Evolutionary conservation across 2,888 invertebrate species (phyloP).

Genomic region (Odontocerum albicorne): DNA sequence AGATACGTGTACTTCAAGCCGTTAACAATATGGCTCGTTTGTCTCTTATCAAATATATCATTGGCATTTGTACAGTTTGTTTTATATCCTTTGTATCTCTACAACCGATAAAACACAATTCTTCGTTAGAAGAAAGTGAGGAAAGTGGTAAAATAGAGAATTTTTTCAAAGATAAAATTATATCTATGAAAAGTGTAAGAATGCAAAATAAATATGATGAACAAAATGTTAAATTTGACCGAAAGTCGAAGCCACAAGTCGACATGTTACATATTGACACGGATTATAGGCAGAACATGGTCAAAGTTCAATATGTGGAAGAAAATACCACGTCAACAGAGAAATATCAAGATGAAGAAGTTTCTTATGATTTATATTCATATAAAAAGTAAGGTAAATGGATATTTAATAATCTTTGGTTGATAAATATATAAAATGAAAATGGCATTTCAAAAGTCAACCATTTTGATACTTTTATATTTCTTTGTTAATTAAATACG

Average conservation of each 20-base stretch:
- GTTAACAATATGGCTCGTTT: neutral
- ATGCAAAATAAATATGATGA: slow-evolving; percentile 21
- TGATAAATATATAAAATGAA: too few species aligned
- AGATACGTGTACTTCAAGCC: too few species aligned
- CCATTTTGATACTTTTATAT: too few species aligned
- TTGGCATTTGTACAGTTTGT: neutral
- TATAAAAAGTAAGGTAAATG: too few species aligned
- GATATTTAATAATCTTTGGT: too few species aligned
- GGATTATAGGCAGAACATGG: slow-evolving; percentile 12
- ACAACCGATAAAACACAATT: too few species aligned
- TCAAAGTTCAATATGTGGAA: slow-evolving; percentile 7
- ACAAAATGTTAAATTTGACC: slow-evolving; percentile 21
- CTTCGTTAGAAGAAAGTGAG: neutral
- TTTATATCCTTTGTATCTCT: neutral
- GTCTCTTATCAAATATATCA: neutral
- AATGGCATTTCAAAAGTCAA: too few species aligned
- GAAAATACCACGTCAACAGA: neutral
- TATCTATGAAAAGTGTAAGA: slow-evolving; percentile 15
- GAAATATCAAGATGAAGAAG: neutral
- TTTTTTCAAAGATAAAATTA: slow-evolving; percentile 24
- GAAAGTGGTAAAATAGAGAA: neutral
- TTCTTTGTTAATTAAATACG: too few species aligned
- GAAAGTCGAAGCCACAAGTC: slow-evolving; percentile 19
- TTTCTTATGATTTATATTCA: neutral
- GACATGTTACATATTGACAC: slow-evolving; percentile 11